Percentiles rank a stretch among this genome's conserved stretches.
phyloP scores from a whole-genome alignment of 1,140 invertebrate genomes.

The Drosophila sucinea region DNA sequence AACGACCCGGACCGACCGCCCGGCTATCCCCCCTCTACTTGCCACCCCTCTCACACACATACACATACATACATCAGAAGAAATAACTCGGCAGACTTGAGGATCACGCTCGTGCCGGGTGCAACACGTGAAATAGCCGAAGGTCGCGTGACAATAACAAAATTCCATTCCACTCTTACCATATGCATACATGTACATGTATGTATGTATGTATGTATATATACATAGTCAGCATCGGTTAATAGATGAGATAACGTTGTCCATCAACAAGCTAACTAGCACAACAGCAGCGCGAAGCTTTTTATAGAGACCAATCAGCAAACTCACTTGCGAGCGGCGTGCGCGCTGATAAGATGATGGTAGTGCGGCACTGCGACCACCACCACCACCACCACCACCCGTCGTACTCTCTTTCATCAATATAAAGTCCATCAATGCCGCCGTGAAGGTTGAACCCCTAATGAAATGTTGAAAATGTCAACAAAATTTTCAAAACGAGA shows the following conservation, averaged over 20 bases:
- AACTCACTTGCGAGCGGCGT: slow-evolving; percentile 63
- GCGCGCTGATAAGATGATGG: slow-evolving; percentile 59
- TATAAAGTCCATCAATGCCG: neutral
- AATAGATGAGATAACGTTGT: slow-evolving; percentile 54
- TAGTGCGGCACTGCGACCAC: slow-evolving; percentile 1
- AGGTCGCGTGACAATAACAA: slow-evolving; percentile 76
- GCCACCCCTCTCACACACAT: neutral
- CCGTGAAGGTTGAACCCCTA: neutral
- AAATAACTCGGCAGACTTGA: slow-evolving; percentile 64
- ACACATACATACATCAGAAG: too few relatives aligned
- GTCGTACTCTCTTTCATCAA: neutral
- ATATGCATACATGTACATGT: neutral
- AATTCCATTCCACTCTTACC: slow-evolving; percentile 23
- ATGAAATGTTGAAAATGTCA: too few relatives aligned
- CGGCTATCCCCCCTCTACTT: neutral
- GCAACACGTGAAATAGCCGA: slow-evolving; percentile 64
- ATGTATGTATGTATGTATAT: neutral
- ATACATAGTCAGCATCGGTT: slow-evolving; percentile 38
- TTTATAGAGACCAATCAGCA: slow-evolving; percentile 70
- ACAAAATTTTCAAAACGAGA: too few relatives aligned
- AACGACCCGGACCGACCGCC: too few relatives aligned
- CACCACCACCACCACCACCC: too few relatives aligned
- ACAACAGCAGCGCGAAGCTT: slow-evolving; percentile 68
- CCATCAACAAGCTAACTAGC: slow-evolving; percentile 57
- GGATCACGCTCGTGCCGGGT: slow-evolving; percentile 64